Base-by-base conservation (phyloP, 2,113 vertebrate genomes). In the Stigmatopora nigra region DNA sequence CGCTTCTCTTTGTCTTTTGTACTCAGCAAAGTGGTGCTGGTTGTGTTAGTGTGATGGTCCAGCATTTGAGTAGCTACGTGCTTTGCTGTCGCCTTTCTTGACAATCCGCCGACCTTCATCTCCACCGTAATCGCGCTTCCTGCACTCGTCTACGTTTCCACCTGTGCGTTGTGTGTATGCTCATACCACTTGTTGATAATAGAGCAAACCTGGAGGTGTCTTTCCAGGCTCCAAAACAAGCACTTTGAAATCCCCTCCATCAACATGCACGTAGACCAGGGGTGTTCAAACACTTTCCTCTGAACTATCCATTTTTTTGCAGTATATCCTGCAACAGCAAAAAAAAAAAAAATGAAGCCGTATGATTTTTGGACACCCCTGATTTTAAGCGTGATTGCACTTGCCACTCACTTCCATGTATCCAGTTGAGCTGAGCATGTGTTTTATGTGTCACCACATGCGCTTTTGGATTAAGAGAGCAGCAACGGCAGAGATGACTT, bases 181-280 rank as follows among this genome's bases (percentile, higher is more conserved):
- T 58, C 49, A 80, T 77, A 72, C 70, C 74, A 80, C 69, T 81
- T 79, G 71, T 67, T 63, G 65, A 61, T 77, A 56, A 25, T 35
- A 63, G 20, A 7, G 66, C 48, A 65, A 13, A 65, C 72, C 51
- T 17, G 46, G 25, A 20, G 45, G 64, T 75, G 69, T 82, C 67
- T 71, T 67, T 70, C 68, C 76, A 64, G 64, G 67, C 38, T 31
- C 57, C 55, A 25, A 55, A 52, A 49, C 62, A 70, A 75, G 76
- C 80, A 74, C 76, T 68, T 81, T 74, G 22, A 45, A 55, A 64
- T 74, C 41, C 78, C 55, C 63, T 76, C 58, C 64, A 75, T 73
- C 80, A 78, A 67, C 47, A 58, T 41, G 31, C 15, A 41, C 13
- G 38, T 45, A 1, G 19, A 61, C 13, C 53, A 31, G 22, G 53